phyloP scores from a whole-genome alignment of 2,113 vertebrate species.

The Hydrolagus affinis region DNA sequence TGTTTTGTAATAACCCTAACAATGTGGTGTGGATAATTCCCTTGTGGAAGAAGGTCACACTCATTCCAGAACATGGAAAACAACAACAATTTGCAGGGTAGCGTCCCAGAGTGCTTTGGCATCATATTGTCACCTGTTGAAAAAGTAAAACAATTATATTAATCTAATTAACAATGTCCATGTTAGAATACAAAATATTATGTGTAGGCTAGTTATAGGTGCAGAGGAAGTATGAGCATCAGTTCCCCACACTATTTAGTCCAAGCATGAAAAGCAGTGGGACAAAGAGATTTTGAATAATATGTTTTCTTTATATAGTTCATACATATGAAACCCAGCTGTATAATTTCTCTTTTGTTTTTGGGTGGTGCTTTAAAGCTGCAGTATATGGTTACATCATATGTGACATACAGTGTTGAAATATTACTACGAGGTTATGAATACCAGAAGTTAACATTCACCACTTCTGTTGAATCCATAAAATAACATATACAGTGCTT shows the following conservation, averaged over 20 bases:
- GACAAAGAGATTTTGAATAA: not conserved
- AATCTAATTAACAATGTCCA: too few species aligned
- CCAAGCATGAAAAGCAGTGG: not conserved
- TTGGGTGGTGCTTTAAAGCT: not conserved
- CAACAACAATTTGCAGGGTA: too few species aligned
- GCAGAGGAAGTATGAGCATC: not conserved
- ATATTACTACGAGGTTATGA: not conserved
- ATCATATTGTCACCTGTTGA: too few species aligned
- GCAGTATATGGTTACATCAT: not conserved
- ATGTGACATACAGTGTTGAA: not conserved
- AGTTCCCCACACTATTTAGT: not conserved
- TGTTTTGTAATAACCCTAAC: too few species aligned
- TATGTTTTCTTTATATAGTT: not conserved
- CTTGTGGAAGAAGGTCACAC: too few species aligned
- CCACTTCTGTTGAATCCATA: not conserved
- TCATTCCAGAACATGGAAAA: too few species aligned
- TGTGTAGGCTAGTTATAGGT: too few species aligned
- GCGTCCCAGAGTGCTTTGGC: too few species aligned
- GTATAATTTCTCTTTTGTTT: not conserved
- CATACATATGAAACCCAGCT: not conserved
- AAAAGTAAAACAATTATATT: too few species aligned
- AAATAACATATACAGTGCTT: not conserved
- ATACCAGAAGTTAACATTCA: not conserved
- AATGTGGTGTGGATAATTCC: too few species aligned
- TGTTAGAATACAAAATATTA: too few species aligned